Evolutionary conservation across 2,113 vertebrate genomes (phyloP).

Genomic region (Oncorhynchus kisutch): DNA sequence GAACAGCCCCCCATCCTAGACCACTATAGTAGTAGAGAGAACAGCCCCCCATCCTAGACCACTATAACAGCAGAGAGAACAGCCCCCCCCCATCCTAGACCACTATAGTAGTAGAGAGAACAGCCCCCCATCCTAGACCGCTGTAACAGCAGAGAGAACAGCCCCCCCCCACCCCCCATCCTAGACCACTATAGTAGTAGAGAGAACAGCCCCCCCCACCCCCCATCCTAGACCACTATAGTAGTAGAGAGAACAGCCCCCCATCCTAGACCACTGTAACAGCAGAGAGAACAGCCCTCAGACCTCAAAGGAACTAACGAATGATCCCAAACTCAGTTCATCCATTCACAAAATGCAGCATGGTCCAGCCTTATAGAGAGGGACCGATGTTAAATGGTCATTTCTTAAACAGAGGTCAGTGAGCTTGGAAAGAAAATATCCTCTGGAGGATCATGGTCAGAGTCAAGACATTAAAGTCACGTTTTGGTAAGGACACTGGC

Average conservation of each 20-base stretch:
- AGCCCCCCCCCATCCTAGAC: no score
- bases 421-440: conserved; percentile 46
- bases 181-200: no score
- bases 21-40: no score
- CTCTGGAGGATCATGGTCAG: conserved; percentile 29
- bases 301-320: background rate
- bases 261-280: background rate
- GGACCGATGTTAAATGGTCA: conserved; percentile 27
- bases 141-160: no score
- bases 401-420: conserved; percentile 51
- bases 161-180: no score
- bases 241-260: background rate
- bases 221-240: no score
- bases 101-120: no score
- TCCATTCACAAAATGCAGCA: background rate
- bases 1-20: no score
- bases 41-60: no score
- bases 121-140: no score
- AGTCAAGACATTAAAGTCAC: conserved; percentile 53
- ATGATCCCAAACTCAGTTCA: background rate
- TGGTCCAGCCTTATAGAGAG: conserved; percentile 13
- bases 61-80: no score
- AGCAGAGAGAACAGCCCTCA: background rate
- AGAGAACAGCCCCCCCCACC: no score
- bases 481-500: conserved; percentile 46